These are phyloP conservation scores for Tor tambroides DNA, from an alignment of 2,113 vertebrate species.

Conservation along the genomic window DNA sequence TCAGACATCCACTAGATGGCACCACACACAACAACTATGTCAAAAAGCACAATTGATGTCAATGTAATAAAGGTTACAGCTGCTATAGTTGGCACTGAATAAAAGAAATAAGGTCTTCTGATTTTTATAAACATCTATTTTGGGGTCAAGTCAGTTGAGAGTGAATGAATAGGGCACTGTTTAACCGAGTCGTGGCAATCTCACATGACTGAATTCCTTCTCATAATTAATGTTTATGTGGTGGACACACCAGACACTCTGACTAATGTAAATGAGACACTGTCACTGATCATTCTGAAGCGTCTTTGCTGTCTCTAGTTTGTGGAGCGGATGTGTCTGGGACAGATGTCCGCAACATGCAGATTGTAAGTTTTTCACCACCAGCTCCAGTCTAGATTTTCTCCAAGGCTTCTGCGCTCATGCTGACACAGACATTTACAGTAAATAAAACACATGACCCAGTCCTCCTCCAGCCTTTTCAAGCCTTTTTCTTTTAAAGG, in stretches of 20 bases:
- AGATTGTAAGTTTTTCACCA: constrained; percentile 10
- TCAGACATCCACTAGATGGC: constrained; percentile 17
- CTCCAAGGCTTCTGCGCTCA: not conserved
- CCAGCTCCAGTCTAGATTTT: not conserved
- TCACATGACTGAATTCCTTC: not conserved
- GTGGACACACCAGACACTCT: not conserved
- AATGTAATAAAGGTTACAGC: not conserved
- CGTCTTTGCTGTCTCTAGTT: not conserved
- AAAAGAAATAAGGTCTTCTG: not conserved
- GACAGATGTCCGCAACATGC: not conserved
- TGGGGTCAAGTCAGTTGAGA: not conserved
- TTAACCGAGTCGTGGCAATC: too few species aligned
- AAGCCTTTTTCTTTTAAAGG: constrained; percentile 3
- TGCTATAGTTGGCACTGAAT: not conserved
- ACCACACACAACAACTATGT: not conserved
- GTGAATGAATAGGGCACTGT: constrained; percentile 6
- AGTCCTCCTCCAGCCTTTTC: not conserved
- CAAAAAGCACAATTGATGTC: not conserved
- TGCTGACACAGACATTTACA: constrained; percentile 14
- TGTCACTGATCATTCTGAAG: not conserved
- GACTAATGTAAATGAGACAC: constrained; percentile 4
- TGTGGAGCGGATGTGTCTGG: not conserved
- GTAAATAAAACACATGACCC: constrained; percentile 12
- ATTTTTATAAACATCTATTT: not conserved
- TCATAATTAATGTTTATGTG: constrained; percentile 10